Conservation (phyloP, 2,888 invertebrate genomes). For the Epinotia bilunana region DNA sequence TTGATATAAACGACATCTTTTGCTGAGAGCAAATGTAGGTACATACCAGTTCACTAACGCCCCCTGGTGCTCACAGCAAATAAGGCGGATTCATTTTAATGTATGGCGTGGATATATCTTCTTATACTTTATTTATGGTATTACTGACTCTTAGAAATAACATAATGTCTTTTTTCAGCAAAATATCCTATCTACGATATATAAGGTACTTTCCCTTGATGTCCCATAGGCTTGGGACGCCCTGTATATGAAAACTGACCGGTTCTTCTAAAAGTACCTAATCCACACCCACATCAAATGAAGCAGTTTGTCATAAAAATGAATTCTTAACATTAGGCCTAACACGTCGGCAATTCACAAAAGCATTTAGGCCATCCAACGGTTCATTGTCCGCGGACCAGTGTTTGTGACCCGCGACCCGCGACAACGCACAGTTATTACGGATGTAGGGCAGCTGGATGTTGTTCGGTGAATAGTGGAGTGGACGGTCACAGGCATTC, state of each 20-base stretch:
- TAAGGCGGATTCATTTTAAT: too few species aligned
- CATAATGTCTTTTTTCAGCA: too few species aligned
- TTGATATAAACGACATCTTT: too few species aligned
- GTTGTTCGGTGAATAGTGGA: background rate
- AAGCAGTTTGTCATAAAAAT: conserved; percentile 3
- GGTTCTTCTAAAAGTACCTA: background rate
- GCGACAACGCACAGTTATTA: background rate
- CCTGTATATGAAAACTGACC: background rate
- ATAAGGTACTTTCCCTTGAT: too few species aligned
- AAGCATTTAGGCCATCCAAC: background rate
- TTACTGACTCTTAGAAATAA: too few species aligned
- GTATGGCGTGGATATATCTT: too few species aligned
- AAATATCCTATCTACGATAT: too few species aligned
- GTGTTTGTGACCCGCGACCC: background rate
- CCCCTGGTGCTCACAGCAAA: too few species aligned
- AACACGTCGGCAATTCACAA: background rate
- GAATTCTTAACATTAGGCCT: background rate
- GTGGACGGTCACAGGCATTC: background rate
- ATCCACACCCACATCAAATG: background rate
- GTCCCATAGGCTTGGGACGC: too few species aligned
- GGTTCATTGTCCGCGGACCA: background rate
- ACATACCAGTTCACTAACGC: too few species aligned
- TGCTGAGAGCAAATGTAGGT: too few species aligned
- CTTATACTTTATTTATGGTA: too few species aligned
- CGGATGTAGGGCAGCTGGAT: background rate